phyloP scores from a whole-genome alignment of 2,113 vertebrate genomes.

The Gymnogyps californianus region DNA sequence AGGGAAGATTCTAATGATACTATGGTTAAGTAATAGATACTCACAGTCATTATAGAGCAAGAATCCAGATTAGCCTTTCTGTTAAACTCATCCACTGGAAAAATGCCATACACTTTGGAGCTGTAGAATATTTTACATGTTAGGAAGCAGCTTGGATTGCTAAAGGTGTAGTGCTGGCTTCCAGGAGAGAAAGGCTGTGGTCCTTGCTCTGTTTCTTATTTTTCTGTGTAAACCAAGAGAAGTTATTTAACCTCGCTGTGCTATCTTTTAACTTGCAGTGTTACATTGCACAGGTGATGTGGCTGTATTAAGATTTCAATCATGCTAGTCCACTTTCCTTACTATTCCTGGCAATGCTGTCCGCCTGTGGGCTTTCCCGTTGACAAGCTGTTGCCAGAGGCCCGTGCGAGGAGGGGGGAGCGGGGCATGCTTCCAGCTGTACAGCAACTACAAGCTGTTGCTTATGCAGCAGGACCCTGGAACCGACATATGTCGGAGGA shows the following conservation, averaged over 20 bases:
- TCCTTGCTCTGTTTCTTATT: neutral
- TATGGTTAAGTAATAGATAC: neutral
- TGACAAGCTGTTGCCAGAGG: neutral
- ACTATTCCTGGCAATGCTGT: neutral
- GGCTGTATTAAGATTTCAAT: neutral
- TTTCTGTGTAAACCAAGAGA: neutral
- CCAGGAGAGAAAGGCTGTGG: neutral
- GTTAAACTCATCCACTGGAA: neutral
- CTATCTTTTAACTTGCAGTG: neutral
- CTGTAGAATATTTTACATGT: neutral
- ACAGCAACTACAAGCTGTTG: neutral
- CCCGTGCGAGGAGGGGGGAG: neutral
- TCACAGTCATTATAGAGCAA: neutral
- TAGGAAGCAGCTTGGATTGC: neutral
- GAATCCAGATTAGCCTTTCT: neutral
- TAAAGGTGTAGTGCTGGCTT: neutral
- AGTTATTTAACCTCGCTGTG: neutral
- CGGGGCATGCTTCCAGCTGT: neutral
- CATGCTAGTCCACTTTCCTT: neutral
- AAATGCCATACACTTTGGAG: neutral
- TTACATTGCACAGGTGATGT: neutral
- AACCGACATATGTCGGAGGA: neutral
- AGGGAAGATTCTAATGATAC: neutral
- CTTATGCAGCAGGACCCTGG: neutral
- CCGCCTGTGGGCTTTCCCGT: neutral